A percentile compares a stretch with the other conserved stretches of the same genome.
Evolutionary conservation across 2,797 vertebrate species (phyloP).

Genomic region (Clamator glandarius): DNA sequence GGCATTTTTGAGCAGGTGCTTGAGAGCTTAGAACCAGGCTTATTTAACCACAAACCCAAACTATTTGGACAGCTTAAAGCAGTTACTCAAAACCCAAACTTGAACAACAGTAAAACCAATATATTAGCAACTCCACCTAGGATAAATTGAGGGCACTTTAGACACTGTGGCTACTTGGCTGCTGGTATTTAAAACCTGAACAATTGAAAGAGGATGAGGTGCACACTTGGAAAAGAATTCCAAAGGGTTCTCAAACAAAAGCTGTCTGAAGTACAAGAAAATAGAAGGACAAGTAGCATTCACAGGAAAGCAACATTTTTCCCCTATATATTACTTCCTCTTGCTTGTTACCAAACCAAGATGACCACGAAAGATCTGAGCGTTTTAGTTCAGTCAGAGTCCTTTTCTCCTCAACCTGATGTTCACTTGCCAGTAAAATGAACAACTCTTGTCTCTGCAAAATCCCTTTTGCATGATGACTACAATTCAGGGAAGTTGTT

Average conservation of each 20-base stretch:
- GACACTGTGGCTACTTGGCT: slow-evolving; percentile 45
- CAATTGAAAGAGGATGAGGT: slow-evolving; percentile 5
- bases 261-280: slow-evolving; percentile 36
- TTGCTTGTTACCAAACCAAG: background rate
- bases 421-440: background rate
- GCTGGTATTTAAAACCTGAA: slow-evolving; percentile 52
- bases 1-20: background rate
- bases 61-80: background rate
- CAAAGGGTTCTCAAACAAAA: slow-evolving; percentile 63
- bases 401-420: background rate
- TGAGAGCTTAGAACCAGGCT: background rate
- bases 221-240: slow-evolving; percentile 38
- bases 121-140: slow-evolving; percentile 51
- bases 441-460: background rate
- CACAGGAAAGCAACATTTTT: background rate
- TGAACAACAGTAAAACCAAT: background rate
- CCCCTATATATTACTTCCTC: background rate
- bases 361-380: background rate
- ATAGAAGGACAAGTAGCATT: slow-evolving; percentile 9
- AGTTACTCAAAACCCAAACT: background rate
- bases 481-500: background rate
- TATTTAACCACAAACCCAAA: background rate
- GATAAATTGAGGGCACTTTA: slow-evolving; percentile 10
- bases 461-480: background rate
- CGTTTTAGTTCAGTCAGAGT: background rate